Conservation (phyloP, 2,888 invertebrate species). For the Pristionchus fissidentatus region DNA sequence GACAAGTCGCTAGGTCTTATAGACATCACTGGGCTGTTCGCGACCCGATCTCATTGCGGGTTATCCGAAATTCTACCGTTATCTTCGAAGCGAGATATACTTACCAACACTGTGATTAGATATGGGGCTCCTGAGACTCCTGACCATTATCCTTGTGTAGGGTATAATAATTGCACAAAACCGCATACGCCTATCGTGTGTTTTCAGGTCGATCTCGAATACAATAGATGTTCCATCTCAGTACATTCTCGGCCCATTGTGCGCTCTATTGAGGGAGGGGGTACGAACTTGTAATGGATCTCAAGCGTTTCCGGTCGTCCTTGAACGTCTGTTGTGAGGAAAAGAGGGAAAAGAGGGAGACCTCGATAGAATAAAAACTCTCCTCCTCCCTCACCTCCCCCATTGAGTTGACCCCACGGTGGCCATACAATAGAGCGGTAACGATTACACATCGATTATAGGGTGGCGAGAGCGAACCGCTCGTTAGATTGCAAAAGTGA, state of each 20-base stretch:
- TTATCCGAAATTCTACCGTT: too few relatives aligned
- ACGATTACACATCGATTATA: conserved; percentile 17
- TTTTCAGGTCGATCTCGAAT: too few relatives aligned
- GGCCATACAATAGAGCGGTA: conserved; percentile 6
- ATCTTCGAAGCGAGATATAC: too few relatives aligned
- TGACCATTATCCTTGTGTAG: too few relatives aligned
- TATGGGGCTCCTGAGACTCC: too few relatives aligned
- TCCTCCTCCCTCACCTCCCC: not conserved
- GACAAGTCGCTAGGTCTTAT: too few relatives aligned
- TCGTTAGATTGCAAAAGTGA: not conserved
- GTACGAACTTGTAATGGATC: conserved; percentile 38
- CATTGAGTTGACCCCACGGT: not conserved
- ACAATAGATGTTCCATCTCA: conserved; percentile 29
- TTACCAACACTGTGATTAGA: not conserved
- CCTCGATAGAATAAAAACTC: not conserved
- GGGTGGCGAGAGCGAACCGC: not conserved
- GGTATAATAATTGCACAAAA: too few relatives aligned
- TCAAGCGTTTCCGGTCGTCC: conserved; percentile 39
- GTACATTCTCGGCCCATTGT: conserved; percentile 34
- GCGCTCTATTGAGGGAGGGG: not conserved
- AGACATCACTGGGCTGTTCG: too few relatives aligned
- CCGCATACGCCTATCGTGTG: too few relatives aligned
- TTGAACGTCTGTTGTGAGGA: conserved; percentile 17
- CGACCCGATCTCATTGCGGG: too few relatives aligned
- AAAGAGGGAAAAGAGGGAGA: conserved; percentile 2